phyloP scores from a whole-genome alignment of 2,113 vertebrate species.

The Hylia prasina region DNA sequence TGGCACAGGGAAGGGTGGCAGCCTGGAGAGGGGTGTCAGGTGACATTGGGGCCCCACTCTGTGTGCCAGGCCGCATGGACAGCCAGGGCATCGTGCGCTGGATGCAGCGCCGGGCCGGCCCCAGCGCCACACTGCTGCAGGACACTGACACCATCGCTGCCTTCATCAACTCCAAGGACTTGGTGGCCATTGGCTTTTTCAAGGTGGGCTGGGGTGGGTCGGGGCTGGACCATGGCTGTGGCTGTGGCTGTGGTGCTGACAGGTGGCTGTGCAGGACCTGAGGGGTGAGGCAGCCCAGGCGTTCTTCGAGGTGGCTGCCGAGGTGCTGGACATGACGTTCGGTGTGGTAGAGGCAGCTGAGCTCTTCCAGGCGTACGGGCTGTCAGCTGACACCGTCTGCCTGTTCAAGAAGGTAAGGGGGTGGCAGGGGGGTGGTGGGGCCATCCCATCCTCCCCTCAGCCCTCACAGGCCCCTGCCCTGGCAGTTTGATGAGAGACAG shows the following conservation, averaged over 20 bases:
- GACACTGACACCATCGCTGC: background rate
- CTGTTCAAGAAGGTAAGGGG: constrained; percentile 87
- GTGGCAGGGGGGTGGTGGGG: background rate
- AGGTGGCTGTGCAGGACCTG: constrained; percentile 66
- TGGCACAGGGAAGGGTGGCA: background rate
- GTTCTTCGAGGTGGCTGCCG: constrained; percentile 68
- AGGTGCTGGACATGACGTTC: constrained; percentile 72
- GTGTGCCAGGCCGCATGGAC: background rate
- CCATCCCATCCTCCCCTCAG: background rate
- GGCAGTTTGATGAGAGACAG: constrained; percentile 82
- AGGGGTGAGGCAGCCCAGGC: constrained; percentile 61
- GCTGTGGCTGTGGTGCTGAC: background rate
- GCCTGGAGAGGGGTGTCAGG: accelerated
- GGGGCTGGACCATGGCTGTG: accelerated
- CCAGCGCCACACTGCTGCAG: constrained; percentile 65
- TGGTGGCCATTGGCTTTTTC: constrained; percentile 85
- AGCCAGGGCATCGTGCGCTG: constrained; percentile 74
- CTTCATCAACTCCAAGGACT: constrained; percentile 65
- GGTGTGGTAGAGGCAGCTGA: constrained; percentile 70
- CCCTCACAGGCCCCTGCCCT: background rate
- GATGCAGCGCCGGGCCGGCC: constrained; percentile 75
- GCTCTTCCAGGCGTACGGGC: constrained; percentile 78
- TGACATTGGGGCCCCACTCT: accelerated
- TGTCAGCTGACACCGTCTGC: constrained; percentile 72
- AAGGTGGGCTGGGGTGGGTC: constrained; percentile 29